phyloP scores from a whole-genome alignment of 2,797 vertebrate species.

The Anguilla megastoma region DNA sequence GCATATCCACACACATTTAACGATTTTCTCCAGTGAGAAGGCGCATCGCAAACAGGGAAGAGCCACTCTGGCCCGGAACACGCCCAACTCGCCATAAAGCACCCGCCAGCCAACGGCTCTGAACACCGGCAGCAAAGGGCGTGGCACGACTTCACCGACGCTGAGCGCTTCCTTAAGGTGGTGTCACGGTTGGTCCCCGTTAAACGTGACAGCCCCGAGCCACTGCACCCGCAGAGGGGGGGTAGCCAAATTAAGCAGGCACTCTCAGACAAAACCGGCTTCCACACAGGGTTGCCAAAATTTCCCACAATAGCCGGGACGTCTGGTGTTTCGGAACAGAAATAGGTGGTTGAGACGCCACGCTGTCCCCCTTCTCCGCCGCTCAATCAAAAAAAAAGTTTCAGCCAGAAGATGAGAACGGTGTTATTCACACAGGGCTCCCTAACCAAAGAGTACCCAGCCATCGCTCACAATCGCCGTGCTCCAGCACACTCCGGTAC shows the following conservation, averaged over 20 bases:
- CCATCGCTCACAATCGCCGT: too few relatives aligned
- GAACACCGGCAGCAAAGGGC: background rate
- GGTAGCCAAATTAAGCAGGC: too few relatives aligned
- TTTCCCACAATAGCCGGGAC: background rate
- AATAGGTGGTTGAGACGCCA: too few relatives aligned
- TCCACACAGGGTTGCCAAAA: background rate
- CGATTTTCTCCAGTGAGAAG: background rate
- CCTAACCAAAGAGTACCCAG: too few relatives aligned
- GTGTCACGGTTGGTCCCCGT: background rate
- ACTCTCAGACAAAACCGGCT: background rate
- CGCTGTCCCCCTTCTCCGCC: too few relatives aligned
- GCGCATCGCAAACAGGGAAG: background rate
- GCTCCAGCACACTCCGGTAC: too few relatives aligned
- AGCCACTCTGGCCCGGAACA: background rate
- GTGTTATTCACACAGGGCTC: too few relatives aligned
- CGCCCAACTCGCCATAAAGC: background rate
- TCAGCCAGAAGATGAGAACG: too few relatives aligned
- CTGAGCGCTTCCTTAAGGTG: background rate
- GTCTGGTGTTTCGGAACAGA: background rate
- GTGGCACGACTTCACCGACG: background rate
- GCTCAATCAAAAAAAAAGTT: too few relatives aligned
- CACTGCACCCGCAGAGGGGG: background rate
- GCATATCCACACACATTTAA: background rate
- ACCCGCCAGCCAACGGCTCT: background rate
- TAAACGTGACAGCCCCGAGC: background rate